Conservation (phyloP, 2,888 invertebrate genomes). For the Leucophora obtusa region DNA sequence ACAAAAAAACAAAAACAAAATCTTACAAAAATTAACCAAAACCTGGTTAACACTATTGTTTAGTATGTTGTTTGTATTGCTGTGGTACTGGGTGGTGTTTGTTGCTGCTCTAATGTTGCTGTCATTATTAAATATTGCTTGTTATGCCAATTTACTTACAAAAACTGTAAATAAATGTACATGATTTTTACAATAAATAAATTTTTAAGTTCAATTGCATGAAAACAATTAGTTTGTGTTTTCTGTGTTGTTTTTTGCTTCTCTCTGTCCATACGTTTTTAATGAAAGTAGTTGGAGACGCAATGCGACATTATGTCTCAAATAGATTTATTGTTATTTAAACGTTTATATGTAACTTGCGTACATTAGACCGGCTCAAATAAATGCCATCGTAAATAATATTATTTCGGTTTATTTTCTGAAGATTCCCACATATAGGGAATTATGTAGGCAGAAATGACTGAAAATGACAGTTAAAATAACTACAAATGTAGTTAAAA, state of each 20-base stretch:
- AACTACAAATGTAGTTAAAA: too few species aligned
- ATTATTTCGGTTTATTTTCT: too few species aligned
- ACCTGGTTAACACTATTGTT: constrained; percentile 37
- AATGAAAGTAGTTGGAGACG: constrained; percentile 63
- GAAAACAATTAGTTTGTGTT: constrained; percentile 42
- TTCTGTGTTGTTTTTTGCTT: background rate
- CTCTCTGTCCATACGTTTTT: background rate
- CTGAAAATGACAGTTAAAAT: too few species aligned
- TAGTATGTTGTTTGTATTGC: constrained; percentile 15
- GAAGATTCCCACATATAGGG: too few species aligned
- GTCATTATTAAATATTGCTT: constrained; percentile 27
- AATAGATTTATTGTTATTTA: constrained; percentile 48
- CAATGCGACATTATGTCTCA: constrained; percentile 54
- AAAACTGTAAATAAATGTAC: background rate
- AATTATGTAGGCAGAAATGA: too few species aligned
- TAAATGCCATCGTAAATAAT: too few species aligned
- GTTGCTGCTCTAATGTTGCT: constrained; percentile 3
- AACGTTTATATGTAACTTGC: constrained; percentile 9
- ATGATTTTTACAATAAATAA: background rate
- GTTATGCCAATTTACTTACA: background rate
- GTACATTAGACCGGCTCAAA: too few species aligned
- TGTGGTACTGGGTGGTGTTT: constrained; percentile 43
- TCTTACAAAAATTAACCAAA: constrained; percentile 19
- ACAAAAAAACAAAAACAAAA: background rate
- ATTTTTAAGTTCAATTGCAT: constrained; percentile 47